Percentiles rank a stretch among this genome's conserved stretches.
Conservation (phyloP, 1,140 invertebrate species). For the Drosophila biarmipes region DNA sequence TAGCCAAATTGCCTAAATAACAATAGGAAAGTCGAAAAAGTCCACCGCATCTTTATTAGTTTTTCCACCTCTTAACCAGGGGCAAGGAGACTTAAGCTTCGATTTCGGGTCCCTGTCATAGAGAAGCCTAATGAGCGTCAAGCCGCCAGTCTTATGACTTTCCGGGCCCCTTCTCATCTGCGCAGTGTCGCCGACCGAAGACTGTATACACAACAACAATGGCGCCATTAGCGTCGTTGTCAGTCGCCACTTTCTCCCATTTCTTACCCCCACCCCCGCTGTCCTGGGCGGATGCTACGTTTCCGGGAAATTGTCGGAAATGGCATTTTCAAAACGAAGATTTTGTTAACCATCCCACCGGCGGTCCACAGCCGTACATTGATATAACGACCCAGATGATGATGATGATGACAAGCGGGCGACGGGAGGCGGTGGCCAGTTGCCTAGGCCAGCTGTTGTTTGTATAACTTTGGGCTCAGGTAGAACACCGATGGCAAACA, state of each 20-base stretch:
- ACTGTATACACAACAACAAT: slow-evolving; percentile 50
- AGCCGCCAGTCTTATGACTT: slow-evolving; percentile 53
- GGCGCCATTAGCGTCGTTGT: slow-evolving; percentile 63
- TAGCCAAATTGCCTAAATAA: neutral
- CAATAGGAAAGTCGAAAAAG: neutral
- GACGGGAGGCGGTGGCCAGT: slow-evolving; percentile 8
- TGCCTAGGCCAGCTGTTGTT: slow-evolving; percentile 58
- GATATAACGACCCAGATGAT: slow-evolving; percentile 49
- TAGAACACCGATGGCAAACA: slow-evolving; percentile 22
- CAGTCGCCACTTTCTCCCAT: slow-evolving; percentile 36
- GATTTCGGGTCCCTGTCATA: slow-evolving; percentile 10
- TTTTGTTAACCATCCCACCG: slow-evolving; percentile 35
- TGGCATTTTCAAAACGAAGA: slow-evolving; percentile 70
- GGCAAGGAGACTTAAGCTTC: slow-evolving; percentile 5
- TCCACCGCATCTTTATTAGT: neutral
- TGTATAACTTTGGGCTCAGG: slow-evolving; percentile 63
- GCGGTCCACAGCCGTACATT: slow-evolving; percentile 33
- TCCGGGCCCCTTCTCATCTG: slow-evolving; percentile 10
- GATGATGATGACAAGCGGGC: slow-evolving; percentile 26
- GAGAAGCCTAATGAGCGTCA: slow-evolving; percentile 46
- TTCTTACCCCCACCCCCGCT: neutral
- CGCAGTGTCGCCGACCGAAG: neutral
- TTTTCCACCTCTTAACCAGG: neutral
- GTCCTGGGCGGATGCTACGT: slow-evolving; percentile 50
- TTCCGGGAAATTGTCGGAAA: slow-evolving; percentile 76